Evolutionary conservation across 2,113 vertebrate genomes (phyloP), one percentile per base, ranked within the genome.

Genomic region (Crocuta crocuta): DNA sequence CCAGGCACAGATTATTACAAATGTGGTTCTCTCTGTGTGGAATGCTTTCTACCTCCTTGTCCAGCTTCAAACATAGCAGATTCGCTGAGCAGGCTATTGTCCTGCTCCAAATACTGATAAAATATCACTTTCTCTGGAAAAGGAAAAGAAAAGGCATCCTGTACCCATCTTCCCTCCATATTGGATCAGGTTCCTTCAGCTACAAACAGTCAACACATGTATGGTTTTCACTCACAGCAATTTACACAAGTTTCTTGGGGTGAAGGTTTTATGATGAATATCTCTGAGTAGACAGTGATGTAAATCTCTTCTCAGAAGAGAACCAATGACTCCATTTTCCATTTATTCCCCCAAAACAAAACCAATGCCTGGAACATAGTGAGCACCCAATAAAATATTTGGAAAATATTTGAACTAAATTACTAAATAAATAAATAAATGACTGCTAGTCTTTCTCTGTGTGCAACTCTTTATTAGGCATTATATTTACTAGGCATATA

Each of bases 151-250:
- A 81, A 33, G 17, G 19, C 21, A 13, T 58, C 26, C 48, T 76
- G 0, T 43, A 9, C 2, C 2, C 23, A 28, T 76, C 19, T n/a
- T 7, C 4, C 0, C 21, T 48, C 5, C 58, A 23, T 2, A 50
- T 4, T 0, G 61, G 9, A 4, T 76, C 26, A 71, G n/a, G 0
- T 35, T 66, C 2, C n/a, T 91, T 89, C 24, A 63, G 19, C 50
- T 55, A n/a, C 35, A 9, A 55, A 83, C 15, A 78, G n/a, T 73
- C 23, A 45, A 10, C 5, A 28, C 7, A 8, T 31, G 1, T n/a
- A 19, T 0, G 24, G 55, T 70, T 19, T n/a, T 68, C 10, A 28
- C 82, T 92, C 71, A 61, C 2, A 74, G 2, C 4, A 11, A 33
- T 81, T 86, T n/a, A 35, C 2, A 24, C 23, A 45, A 48, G 17